Evolutionary conservation across 1,140 invertebrate genomes (phyloP).

Genomic region (Trichoplusia ni): DNA sequence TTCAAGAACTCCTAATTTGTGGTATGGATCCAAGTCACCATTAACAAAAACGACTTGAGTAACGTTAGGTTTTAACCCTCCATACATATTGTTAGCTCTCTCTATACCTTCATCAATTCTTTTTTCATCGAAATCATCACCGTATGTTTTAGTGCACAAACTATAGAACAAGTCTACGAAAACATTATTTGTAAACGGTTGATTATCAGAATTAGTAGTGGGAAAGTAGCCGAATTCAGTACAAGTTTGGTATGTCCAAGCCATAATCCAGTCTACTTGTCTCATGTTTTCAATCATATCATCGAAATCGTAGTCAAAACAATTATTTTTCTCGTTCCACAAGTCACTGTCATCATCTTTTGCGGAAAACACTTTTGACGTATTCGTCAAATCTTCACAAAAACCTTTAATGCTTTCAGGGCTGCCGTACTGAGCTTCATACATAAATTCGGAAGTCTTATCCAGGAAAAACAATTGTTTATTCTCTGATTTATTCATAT

Average conservation of each 20-base stretch:
- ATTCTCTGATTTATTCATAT: slow-evolving; percentile 58
- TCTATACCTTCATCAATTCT: slow-evolving; percentile 76
- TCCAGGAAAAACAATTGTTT: slow-evolving; percentile 57
- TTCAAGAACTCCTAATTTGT: slow-evolving; percentile 81
- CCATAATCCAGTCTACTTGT: slow-evolving; percentile 42
- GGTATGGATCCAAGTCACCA: slow-evolving; percentile 86
- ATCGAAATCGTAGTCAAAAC: slow-evolving; percentile 56
- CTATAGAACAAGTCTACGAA: slow-evolving; percentile 69
- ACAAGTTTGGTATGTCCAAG: slow-evolving; percentile 92
- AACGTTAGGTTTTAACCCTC: slow-evolving; percentile 81
- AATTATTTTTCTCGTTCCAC: slow-evolving; percentile 42
- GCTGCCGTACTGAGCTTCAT: slow-evolving; percentile 55
- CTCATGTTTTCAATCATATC: slow-evolving; percentile 47
- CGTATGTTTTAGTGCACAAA: slow-evolving; percentile 55
- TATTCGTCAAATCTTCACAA: slow-evolving; percentile 43
- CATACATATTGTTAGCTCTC: slow-evolving; percentile 84
- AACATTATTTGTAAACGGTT: slow-evolving; percentile 87
- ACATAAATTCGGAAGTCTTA: slow-evolving; percentile 50
- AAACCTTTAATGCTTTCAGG: slow-evolving; percentile 44
- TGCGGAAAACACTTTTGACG: slow-evolving; percentile 2
- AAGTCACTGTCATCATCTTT: slow-evolving; percentile 29
- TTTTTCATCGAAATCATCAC: slow-evolving; percentile 59
- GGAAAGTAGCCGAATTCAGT: slow-evolving; percentile 93
- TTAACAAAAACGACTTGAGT: slow-evolving; percentile 85
- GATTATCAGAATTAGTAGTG: slow-evolving; percentile 83